Evolutionary conservation across 1,140 invertebrate species (phyloP), one percentile per base, ranked within the genome.

Genomic region (Cotesia vestalis): DNA sequence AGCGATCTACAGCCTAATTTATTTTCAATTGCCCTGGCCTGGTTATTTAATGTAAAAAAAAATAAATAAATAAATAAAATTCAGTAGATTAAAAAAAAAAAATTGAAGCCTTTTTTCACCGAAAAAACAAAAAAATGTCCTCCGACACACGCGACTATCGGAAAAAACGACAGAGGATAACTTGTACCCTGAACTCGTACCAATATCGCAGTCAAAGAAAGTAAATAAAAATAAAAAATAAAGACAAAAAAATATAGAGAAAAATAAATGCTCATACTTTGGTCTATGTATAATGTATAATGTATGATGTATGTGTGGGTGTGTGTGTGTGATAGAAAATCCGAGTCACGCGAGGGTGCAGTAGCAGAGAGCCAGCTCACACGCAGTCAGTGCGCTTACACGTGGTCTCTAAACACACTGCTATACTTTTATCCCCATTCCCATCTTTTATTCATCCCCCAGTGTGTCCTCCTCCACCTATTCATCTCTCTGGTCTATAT

Each of bases 321-420:
- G 27, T 27, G 27, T 27, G 27, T 27, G 27, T 27, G 27, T 27
- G 62, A 75, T 73, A 72, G 75, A 72, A 77, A 79, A 78, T 79
- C 73, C 73, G 64, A 77, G 74, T 80, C 79, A 80, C 78, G 79
- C 79, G 73, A 80, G 72, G 53, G 52, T 63, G 71, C 73, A 46
- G 70, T 61, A 75, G 75, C 75, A 77, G 62, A 73, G 77, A 46
- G 40, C 8, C 74, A 79, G 75, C 57, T 72, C 52, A 57, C 73
- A 74, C 73, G 71, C 72, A 75, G 74, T 72, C 40, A 46, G 71
- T 61, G 73, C 73, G 63, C 72, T 63, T 68, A 55, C 66, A 40
- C 76, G 74, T 71, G 72, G 62, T 36, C 46, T 66, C 63, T n/a
- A 64, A 71, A 62, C 55, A 67, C 11, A 46, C 40, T 9, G 4